Percentiles rank a stretch among this genome's conserved stretches.
Conservation (phyloP, 53 echinoderm and acorn worm genomes). For the Luidia sarsii region DNA sequence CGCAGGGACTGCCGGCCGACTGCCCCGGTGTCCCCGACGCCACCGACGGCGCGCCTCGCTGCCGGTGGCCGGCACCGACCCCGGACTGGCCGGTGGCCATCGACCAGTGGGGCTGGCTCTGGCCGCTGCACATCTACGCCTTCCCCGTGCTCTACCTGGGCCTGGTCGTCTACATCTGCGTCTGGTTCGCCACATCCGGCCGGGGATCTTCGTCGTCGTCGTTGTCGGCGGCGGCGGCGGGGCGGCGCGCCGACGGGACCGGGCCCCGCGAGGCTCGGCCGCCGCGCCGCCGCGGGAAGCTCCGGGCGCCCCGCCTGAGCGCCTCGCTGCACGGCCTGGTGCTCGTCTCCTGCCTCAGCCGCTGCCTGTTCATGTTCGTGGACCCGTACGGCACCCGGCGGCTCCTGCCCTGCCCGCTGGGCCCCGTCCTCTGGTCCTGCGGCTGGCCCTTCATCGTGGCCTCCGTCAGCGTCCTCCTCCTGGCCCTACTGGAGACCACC, state of each 20-base stretch:
- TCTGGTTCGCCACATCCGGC: slow-evolving; percentile 31
- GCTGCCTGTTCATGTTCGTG: slow-evolving; percentile 56
- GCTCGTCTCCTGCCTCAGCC: slow-evolving; percentile 49
- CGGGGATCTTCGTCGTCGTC: neutral
- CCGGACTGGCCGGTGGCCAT: slow-evolving; percentile 67
- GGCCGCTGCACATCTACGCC: slow-evolving; percentile 59
- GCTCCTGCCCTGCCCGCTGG: slow-evolving; percentile 61
- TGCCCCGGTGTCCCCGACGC: neutral
- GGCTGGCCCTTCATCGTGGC: slow-evolving; percentile 75
- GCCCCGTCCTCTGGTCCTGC: slow-evolving; percentile 70
- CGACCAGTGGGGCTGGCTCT: slow-evolving; percentile 46
- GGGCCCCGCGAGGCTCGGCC: too few species aligned
- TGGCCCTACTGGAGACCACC: slow-evolving; percentile 76
- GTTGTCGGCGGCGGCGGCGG: too few species aligned
- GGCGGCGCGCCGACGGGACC: neutral
- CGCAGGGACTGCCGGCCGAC: neutral
- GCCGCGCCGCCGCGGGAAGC: slow-evolving; percentile 25
- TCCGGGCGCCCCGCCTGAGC: slow-evolving; percentile 45
- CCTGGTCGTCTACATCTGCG: slow-evolving; percentile 46
- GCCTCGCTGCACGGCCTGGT: slow-evolving; percentile 63
- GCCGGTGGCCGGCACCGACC: slow-evolving; percentile 65
- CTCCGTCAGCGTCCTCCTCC: slow-evolving; percentile 69
- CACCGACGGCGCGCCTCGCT: slow-evolving; percentile 9
- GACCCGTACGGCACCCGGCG: slow-evolving; percentile 74
- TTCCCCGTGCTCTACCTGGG: slow-evolving; percentile 58